A percentile compares a stretch with the other conserved stretches of the same genome.
These are phyloP conservation scores for Pachymerium ferrugineum DNA, from an alignment of 2,888 invertebrate genomes.

Conservation along the genomic window DNA sequence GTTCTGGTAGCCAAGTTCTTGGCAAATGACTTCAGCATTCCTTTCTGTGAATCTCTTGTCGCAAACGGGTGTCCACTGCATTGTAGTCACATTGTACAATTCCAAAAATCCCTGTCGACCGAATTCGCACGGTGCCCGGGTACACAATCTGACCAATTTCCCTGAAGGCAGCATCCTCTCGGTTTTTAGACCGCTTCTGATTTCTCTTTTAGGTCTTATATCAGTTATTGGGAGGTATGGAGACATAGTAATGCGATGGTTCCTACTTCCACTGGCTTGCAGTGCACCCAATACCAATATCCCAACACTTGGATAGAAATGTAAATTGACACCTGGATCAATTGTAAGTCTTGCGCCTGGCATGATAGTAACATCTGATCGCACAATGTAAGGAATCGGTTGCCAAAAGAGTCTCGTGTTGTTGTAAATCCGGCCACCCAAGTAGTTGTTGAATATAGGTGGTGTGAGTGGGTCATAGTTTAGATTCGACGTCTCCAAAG, in stretches of 20 bases:
- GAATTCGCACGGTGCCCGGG: not conserved
- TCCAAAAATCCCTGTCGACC: slow-evolving; percentile 80
- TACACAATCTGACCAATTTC: not conserved
- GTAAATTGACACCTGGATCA: slow-evolving; percentile 79
- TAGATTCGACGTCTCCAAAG: slow-evolving; percentile 53
- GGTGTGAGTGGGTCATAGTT: slow-evolving; percentile 45
- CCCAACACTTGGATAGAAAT: slow-evolving; percentile 93
- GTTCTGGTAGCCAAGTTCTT: slow-evolving; percentile 82
- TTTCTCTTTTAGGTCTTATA: not conserved
- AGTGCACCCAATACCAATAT: slow-evolving; percentile 88
- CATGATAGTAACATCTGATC: slow-evolving; percentile 93
- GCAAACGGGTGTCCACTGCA: slow-evolving; percentile 96
- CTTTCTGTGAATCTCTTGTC: slow-evolving; percentile 91
- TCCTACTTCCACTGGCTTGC: slow-evolving; percentile 66
- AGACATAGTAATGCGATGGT: slow-evolving; percentile 43
- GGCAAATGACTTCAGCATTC: slow-evolving; percentile 93
- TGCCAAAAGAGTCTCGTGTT: slow-evolving; percentile 60
- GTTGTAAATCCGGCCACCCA: slow-evolving; percentile 70
- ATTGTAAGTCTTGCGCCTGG: slow-evolving; percentile 81
- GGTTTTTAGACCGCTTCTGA: not conserved
- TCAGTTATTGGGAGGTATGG: slow-evolving; percentile 41
- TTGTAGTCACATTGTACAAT: slow-evolving; percentile 87
- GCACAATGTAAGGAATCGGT: slow-evolving; percentile 68
- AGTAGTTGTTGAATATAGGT: slow-evolving; percentile 53
- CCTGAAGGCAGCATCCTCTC: not conserved